Conservation (phyloP, 1,140 invertebrate genomes). For the Drosophila willistoni region DNA sequence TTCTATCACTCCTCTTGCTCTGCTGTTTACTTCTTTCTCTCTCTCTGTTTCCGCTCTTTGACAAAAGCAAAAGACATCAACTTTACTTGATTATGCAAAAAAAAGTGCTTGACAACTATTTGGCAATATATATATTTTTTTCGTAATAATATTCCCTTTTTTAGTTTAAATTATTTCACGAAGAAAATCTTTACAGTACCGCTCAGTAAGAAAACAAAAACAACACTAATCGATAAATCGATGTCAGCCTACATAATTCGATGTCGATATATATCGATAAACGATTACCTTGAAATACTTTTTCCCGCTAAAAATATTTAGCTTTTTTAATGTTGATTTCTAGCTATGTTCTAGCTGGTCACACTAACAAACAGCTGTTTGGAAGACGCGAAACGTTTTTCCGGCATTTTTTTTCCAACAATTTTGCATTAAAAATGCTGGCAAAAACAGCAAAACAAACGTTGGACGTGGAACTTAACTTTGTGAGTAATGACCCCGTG, state of each 20-base stretch:
- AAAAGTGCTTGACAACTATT: neutral
- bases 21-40: neutral
- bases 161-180: conserved; percentile 10
- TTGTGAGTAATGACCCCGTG: conserved; percentile 45
- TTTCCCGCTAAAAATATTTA: neutral
- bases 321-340: neutral
- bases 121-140: neutral
- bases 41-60: conserved; percentile 24
- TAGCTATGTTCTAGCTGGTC: conserved; percentile 16
- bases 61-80: conserved; percentile 1
- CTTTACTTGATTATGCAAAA: conserved; percentile 8
- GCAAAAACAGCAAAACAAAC: conserved; percentile 37
- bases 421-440: conserved; percentile 46
- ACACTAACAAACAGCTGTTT: conserved; percentile 50
- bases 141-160: conserved; percentile 15
- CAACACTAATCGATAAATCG: conserved; percentile 2
- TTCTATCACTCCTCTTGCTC: conserved; percentile 28
- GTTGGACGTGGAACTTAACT: conserved; percentile 53
- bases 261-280: neutral
- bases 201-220: conserved; percentile 7
- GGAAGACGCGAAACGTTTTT: conserved; percentile 54
- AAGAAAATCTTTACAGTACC: conserved; percentile 6
- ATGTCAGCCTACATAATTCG: neutral
- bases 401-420: conserved; percentile 55
- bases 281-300: neutral